Percentiles rank a stretch among this genome's conserved stretches.
Evolutionary conservation across 2,888 invertebrate genomes (phyloP).

Genomic region (Syrista parreyssii): DNA sequence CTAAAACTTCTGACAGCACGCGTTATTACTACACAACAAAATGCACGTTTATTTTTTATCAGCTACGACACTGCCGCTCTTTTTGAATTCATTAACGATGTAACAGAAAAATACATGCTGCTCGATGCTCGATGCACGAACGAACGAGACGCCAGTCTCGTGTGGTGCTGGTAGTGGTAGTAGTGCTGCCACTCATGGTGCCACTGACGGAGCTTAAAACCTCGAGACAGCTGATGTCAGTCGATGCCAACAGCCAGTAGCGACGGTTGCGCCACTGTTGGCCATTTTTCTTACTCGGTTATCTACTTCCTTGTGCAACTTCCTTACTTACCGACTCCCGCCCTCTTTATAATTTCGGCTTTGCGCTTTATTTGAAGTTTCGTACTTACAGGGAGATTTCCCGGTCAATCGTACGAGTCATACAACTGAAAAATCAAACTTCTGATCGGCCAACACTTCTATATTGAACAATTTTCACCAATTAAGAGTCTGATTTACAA

Average conservation of each 20-base stretch:
- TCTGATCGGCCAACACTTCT: too few relatives aligned
- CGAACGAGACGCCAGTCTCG: slow-evolving; percentile 31
- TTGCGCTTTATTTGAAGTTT: too few relatives aligned
- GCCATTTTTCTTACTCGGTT: too few relatives aligned
- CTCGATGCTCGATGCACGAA: slow-evolving; percentile 11
- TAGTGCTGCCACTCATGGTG: slow-evolving; percentile 18
- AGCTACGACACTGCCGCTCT: not conserved
- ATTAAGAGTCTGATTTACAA: too few relatives aligned
- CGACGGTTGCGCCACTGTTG: too few relatives aligned
- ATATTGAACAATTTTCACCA: too few relatives aligned
- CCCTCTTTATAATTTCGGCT: too few relatives aligned
- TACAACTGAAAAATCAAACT: too few relatives aligned
- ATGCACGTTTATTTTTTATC: not conserved
- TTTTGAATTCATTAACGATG: not conserved
- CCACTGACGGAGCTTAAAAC: slow-evolving; percentile 3
- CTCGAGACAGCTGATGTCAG: slow-evolving; percentile 21
- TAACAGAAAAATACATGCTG: slow-evolving; percentile 16
- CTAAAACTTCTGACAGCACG: not conserved
- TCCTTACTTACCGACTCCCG: too few relatives aligned
- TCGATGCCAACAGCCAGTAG: not conserved
- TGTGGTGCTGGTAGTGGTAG: slow-evolving; percentile 26
- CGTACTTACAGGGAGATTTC: too few relatives aligned
- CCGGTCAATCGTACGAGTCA: too few relatives aligned
- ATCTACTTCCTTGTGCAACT: too few relatives aligned
- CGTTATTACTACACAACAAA: not conserved